Conservation (phyloP, 30 jellyfish, hydroid and myxozoan genomes). For the Turritopsis dohrnii region DNA sequence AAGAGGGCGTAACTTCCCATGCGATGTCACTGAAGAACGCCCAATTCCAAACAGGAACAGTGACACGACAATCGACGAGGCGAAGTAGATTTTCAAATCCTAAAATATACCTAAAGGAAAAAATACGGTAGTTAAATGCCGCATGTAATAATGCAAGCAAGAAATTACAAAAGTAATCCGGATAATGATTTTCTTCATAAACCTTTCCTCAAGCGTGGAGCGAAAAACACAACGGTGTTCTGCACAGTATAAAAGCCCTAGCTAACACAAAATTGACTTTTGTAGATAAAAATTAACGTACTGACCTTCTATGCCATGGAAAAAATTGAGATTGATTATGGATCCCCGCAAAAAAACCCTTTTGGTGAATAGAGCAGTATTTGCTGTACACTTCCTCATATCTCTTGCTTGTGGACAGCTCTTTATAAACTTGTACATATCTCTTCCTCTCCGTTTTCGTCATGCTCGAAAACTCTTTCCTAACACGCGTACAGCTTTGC, state of each 20-base stretch:
- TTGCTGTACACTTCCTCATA: constrained; percentile 43
- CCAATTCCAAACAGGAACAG: constrained; percentile 96
- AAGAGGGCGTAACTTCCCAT: constrained; percentile 42
- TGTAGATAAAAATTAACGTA: background rate
- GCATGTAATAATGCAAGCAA: too few species aligned
- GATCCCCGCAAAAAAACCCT: constrained; percentile 42
- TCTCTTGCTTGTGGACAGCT: constrained; percentile 47
- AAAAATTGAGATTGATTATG: constrained; percentile 56
- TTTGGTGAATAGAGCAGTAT: constrained; percentile 38
- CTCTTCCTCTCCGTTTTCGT: constrained; percentile 47
- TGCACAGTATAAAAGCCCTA: too few species aligned
- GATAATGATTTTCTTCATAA: too few species aligned
- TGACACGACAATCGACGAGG: constrained; percentile 67
- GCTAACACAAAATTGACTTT: background rate
- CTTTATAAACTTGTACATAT: constrained; percentile 48
- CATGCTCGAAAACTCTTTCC: constrained; percentile 85
- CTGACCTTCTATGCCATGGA: constrained; percentile 92
- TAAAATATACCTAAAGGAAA: constrained; percentile 48
- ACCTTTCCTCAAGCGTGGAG: too few species aligned
- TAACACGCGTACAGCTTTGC: constrained; percentile 59
- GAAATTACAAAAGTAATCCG: too few species aligned
- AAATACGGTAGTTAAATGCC: too few species aligned
- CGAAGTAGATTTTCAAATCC: constrained; percentile 68
- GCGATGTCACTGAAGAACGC: constrained; percentile 60
- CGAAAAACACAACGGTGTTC: too few species aligned